Evolutionary conservation across 2,888 invertebrate genomes (phyloP).

Genomic region (Patella depressa): DNA sequence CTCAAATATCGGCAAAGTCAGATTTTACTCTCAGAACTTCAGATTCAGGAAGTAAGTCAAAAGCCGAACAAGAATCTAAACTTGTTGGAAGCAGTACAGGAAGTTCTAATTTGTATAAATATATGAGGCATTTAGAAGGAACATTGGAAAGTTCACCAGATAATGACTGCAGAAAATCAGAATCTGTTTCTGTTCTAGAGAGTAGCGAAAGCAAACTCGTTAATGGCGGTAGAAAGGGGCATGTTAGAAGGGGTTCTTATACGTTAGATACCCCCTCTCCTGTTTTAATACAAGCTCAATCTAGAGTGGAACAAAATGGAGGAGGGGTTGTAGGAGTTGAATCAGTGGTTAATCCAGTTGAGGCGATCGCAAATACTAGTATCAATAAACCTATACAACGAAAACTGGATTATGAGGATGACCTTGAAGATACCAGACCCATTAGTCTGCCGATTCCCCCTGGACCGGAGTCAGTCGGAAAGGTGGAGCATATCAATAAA

Average conservation of each 20-base stretch:
- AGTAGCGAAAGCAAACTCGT: conserved; percentile 14
- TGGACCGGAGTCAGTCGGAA: conserved; percentile 55
- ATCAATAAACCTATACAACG: conserved; percentile 27
- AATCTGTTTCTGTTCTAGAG: background rate
- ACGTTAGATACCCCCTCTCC: conserved; percentile 85
- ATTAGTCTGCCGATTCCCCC: conserved; percentile 28
- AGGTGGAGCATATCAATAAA: conserved; percentile 65
- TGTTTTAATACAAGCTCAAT: conserved; percentile 72
- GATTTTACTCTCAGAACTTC: conserved; percentile 17
- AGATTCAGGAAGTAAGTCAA: conserved; percentile 15
- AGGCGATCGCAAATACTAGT: background rate
- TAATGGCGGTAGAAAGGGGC: conserved; percentile 22
- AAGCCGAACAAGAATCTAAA: background rate
- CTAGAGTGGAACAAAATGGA: background rate
- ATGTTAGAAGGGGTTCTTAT: conserved; percentile 83
- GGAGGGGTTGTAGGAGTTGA: background rate
- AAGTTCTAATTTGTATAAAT: conserved; percentile 1
- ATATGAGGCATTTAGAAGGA: conserved; percentile 6
- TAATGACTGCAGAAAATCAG: conserved; percentile 10
- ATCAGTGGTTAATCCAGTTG: conserved; percentile 18
- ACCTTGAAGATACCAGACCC: conserved; percentile 26
- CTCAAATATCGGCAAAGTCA: conserved; percentile 10
- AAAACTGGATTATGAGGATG: conserved; percentile 30
- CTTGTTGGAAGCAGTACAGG: background rate
- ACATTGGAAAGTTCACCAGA: conserved; percentile 15